Evolutionary conservation across 1,140 invertebrate species (phyloP).

Genomic region (Hylaeus anthracinus): DNA sequence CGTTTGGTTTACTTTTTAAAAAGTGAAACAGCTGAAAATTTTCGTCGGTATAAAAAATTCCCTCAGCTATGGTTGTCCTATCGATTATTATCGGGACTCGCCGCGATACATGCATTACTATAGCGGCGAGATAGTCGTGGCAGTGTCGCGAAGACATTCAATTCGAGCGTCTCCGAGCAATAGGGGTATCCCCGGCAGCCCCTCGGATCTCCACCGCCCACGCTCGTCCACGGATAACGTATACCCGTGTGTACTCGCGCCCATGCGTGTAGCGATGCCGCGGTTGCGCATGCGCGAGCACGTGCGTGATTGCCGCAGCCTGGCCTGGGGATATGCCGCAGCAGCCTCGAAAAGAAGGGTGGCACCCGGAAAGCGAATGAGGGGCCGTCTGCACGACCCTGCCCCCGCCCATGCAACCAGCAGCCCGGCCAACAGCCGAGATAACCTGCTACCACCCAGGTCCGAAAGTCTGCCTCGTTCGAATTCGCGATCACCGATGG

Average conservation of each 20-base stretch:
- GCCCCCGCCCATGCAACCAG: slow-evolving; percentile 77
- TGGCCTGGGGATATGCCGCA: slow-evolving; percentile 61
- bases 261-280: slow-evolving; percentile 50
- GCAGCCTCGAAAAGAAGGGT: slow-evolving; percentile 72
- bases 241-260: slow-evolving; percentile 39
- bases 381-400: slow-evolving; percentile 72
- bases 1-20: too few relatives aligned
- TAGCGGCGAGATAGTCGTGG: not conserved
- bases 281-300: slow-evolving; percentile 63
- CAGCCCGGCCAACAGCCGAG: slow-evolving; percentile 61
- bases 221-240: not conserved
- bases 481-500: slow-evolving; percentile 25
- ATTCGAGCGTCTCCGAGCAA: slow-evolving; percentile 2
- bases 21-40: too few relatives aligned
- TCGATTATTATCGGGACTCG: not conserved
- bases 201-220: slow-evolving; percentile 5
- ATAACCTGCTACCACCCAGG: slow-evolving; percentile 62
- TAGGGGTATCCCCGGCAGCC: not conserved
- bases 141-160: slow-evolving; percentile 20
- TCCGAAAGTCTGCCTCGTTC: slow-evolving; percentile 53
- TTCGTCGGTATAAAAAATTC: too few relatives aligned
- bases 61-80: not conserved
- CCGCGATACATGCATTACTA: not conserved
- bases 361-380: slow-evolving; percentile 77
- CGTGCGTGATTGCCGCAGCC: slow-evolving; percentile 61